Percentiles rank a stretch among this genome's conserved stretches.
Conservation (phyloP, 2,888 invertebrate genomes). For the Lordiphosa fenestrarum region DNA sequence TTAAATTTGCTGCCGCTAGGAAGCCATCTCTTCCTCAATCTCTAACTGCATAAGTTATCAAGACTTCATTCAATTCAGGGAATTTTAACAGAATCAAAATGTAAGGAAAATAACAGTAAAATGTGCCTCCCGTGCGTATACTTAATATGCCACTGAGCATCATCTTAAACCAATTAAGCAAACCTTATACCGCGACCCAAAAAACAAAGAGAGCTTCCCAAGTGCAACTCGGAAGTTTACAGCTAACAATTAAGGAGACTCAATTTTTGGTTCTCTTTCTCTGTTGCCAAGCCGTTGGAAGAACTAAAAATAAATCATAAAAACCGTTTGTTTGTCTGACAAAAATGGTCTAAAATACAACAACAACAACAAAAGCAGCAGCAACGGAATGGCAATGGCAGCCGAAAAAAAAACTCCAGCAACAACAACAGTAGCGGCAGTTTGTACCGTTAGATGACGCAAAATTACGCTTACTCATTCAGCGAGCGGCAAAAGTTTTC, state of each 20-base stretch:
- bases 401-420: slow-evolving; percentile 41
- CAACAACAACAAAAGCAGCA: slow-evolving; percentile 38
- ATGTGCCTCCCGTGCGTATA: no score
- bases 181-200: background rate
- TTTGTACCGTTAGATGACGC: slow-evolving; percentile 74
- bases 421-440: slow-evolving; percentile 64
- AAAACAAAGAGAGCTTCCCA: background rate
- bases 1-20: no score
- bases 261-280: slow-evolving; percentile 37
- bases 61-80: no score
- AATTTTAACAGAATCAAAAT: no score
- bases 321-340: slow-evolving; percentile 74
- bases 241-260: slow-evolving; percentile 49
- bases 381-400: slow-evolving; percentile 46
- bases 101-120: no score
- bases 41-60: no score
- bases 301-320: slow-evolving; percentile 72
- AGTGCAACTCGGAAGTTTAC: slow-evolving; percentile 44
- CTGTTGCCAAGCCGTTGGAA: slow-evolving; percentile 52
- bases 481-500: slow-evolving; percentile 35
- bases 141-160: no score
- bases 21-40: no score
- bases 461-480: slow-evolving; percentile 76
- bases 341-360: slow-evolving; percentile 71
- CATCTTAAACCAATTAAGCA: no score